Evolutionary conservation across 2,888 invertebrate genomes (phyloP).

Genomic region (Abscondita cerata): DNA sequence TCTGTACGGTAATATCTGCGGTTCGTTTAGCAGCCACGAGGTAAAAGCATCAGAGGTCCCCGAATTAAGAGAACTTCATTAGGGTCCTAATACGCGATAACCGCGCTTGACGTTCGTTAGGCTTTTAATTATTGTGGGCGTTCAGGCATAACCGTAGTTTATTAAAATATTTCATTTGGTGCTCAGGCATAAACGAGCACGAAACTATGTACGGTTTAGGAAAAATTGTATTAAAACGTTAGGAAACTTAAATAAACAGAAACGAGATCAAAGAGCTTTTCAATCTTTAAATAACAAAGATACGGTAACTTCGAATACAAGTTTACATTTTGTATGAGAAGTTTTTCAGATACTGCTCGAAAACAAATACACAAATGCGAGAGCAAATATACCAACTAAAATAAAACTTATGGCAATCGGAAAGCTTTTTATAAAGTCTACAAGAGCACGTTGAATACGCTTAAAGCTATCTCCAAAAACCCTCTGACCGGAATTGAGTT

Average conservation of each 20-base stretch:
- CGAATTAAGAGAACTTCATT: slow-evolving; percentile 55
- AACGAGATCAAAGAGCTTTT: slow-evolving; percentile 47
- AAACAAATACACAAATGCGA: slow-evolving; percentile 52
- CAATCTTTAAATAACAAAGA: slow-evolving; percentile 46
- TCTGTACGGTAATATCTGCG: slow-evolving; percentile 28
- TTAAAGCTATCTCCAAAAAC: slow-evolving; percentile 27
- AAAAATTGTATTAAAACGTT: background rate
- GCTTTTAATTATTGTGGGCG: slow-evolving; percentile 52
- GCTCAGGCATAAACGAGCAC: slow-evolving; percentile 25
- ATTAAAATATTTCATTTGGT: slow-evolving; percentile 53
- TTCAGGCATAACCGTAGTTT: slow-evolving; percentile 48
- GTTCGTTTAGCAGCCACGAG: slow-evolving; percentile 20
- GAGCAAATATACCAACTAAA: slow-evolving; percentile 40
- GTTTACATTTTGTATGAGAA: slow-evolving; percentile 53
- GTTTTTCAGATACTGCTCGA: slow-evolving; percentile 52
- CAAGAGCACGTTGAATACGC: slow-evolving; percentile 16
- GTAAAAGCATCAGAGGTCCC: slow-evolving; percentile 31
- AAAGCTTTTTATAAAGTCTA: slow-evolving; percentile 38
- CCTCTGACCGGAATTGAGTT: slow-evolving; percentile 28
- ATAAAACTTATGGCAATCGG: slow-evolving; percentile 36
- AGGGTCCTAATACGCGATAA: slow-evolving; percentile 48
- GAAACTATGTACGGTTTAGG: slow-evolving; percentile 14
- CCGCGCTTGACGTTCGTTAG: slow-evolving; percentile 48
- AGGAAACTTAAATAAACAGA: background rate
- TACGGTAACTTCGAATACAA: slow-evolving; percentile 41